Evolutionary conservation across 1,140 invertebrate species (phyloP), one percentile per base, ranked within the genome.

Genomic region (Leptonema lineaticorne): DNA sequence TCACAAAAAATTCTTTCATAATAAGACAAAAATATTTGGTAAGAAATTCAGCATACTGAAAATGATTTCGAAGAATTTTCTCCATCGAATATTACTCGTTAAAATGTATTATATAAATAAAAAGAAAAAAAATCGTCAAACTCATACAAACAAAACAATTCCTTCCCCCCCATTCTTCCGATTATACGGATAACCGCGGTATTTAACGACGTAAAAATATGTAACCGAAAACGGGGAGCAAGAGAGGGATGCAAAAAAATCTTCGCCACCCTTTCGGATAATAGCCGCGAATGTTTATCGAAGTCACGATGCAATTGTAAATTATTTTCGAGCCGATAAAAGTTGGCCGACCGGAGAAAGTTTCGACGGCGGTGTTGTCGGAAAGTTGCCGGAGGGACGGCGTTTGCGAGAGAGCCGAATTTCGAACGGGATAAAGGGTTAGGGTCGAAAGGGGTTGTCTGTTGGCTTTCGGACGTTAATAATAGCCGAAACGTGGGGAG

Each of bases 271-370:
- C 28, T 59, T 69, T 69, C 33, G 27, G 53, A 69, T 66, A 66
- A 41, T 26, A 29, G 53, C 50, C 33, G 20, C 28, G 22, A 60
- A 37, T 70, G 64, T 70, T 70, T 70, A 66, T 67, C 63, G 69
- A 48, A 70, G 69, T 70, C 69, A 70, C 69, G 69, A 62, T 70
- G 69, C 69, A 70, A 62, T 70, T 67, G 69, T 70, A 70, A 70
- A 70, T 56, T 70, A 67, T 70, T 62, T 70, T 63, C 20, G 50
- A 28, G 45, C 45, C 41, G 58, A 67, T 70, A 65, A 70, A 70
- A 70, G 59, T 60, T 64, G 45, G 33, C 16, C 7, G 24, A 30
- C 58, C 58, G 33, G 28, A n/a, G n/a, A n/a, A n/a, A n/a, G n/a
- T n/a, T n/a, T n/a, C n/a, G n/a, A n/a, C n/a, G n/a, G n/a, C n/a